These are phyloP conservation scores for Dromius quadrimaculatus DNA, from an alignment of 2,888 invertebrate genomes.

Conservation along the genomic window DNA sequence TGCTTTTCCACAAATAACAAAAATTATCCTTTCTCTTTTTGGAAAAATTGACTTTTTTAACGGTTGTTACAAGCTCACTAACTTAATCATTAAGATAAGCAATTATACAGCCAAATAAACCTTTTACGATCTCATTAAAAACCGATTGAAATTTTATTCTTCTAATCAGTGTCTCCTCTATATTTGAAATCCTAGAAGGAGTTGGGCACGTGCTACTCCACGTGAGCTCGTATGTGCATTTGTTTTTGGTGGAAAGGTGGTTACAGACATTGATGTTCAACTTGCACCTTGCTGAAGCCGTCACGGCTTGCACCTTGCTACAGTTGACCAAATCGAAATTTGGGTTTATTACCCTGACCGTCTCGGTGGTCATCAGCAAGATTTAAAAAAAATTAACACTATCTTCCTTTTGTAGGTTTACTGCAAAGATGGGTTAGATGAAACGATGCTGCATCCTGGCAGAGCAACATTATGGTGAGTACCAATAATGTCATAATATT, in stretches of 20 bases:
- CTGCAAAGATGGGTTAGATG: no score
- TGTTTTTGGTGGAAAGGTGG: conserved; percentile 20
- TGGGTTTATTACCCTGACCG: background rate
- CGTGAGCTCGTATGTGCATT: conserved; percentile 1
- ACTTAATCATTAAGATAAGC: no score
- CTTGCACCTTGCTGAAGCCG: conserved; percentile 26
- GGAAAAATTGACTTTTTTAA: no score
- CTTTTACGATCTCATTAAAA: conserved; percentile 44
- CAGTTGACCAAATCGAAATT: conserved; percentile 17
- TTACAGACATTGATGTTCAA: conserved; percentile 5
- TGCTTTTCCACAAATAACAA: conserved; percentile 23
- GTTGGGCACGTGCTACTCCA: conserved; percentile 13
- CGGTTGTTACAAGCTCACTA: no score
- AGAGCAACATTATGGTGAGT: conserved; percentile 4
- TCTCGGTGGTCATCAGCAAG: conserved; percentile 20
- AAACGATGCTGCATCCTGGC: no score
- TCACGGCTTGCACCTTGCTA: conserved; percentile 33
- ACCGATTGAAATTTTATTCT: conserved; percentile 44
- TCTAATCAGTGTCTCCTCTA: conserved; percentile 47
- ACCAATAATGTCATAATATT: conserved; percentile 46
- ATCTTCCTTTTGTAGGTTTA: conserved; percentile 43
- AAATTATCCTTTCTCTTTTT: no score
- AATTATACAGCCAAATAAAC: conserved; percentile 34
- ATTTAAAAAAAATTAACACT: conserved; percentile 43
- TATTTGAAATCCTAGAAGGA: no score